Evolutionary conservation across 2,113 vertebrate species (phyloP), one percentile per base, ranked within the genome.

Genomic region (Chrysemys picta): DNA sequence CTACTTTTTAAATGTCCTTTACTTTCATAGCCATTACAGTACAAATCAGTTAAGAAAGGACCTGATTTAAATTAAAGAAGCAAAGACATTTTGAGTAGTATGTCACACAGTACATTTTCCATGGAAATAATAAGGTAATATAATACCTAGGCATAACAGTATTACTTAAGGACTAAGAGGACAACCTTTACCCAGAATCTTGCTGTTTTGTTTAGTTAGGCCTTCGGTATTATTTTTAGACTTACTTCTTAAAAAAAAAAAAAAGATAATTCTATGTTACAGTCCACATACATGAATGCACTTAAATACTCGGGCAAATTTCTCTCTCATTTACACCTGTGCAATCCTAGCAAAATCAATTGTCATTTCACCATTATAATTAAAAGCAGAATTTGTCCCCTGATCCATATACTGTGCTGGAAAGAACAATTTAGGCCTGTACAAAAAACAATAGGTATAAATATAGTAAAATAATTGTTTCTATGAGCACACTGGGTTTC

Each of bases 1-100:
- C 93, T 27, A 29, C 25, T 13, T 90, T 91, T 56, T 11, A 31
- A 65, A 83, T 49, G 11, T 42, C 76, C 45, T 19, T 87, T 76
- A 12, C 38, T 82, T 49, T 22, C 29, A 49, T 3, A 80, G 42
- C 1, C 42, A 19, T 3, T 24, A 10, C 0, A 22, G n/a, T 0
- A 17, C 0, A 49, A 86, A 16, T 12, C 85, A 83, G 59, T 88
- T 69, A 85, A n/a, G 72, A 79, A 42, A 78, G 52, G 54, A 3
- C 10, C 31, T 7, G 65, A 7, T 1, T 72, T 29, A 89, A 88
- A 65, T 0, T 35, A 56, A 27, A 90, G 65, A 84, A 49, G 19
- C 21, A 45, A 88, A 84, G 78, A 5, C 45, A 9, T 1, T 1
- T 29, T 1, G 45, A 52, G 16, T 53, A 79, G 12, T 27, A 72